A percentile compares a stretch with the other conserved stretches of the same genome.
Evolutionary conservation across 2,888 invertebrate species (phyloP).

Genomic region (Ormyrus nitidulus): DNA sequence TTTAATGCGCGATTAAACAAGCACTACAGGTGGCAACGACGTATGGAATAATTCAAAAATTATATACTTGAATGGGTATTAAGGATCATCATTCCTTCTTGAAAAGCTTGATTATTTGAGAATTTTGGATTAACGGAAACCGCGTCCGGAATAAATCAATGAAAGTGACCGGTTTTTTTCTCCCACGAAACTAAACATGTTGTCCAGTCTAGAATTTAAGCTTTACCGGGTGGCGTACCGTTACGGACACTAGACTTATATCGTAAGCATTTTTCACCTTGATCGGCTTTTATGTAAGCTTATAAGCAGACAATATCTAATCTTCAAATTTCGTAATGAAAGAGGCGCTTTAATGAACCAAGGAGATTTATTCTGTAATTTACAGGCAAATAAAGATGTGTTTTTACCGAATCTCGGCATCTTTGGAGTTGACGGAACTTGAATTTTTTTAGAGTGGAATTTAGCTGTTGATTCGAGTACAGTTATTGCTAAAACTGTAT

Average conservation of each 20-base stretch:
- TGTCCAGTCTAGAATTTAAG: background rate
- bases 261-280: background rate
- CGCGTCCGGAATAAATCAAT: background rate
- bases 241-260: background rate
- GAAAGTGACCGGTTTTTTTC: background rate
- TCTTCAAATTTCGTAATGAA: constrained; percentile 12
- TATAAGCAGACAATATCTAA: background rate
- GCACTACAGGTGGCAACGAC: no score
- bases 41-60: no score
- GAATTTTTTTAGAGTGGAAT: background rate
- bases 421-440: background rate
- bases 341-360: background rate
- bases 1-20: no score
- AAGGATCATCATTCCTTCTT: background rate
- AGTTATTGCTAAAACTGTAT: constrained; percentile 7
- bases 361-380: constrained; percentile 23
- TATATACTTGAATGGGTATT: no score
- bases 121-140: background rate
- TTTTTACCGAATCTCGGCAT: background rate
- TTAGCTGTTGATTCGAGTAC: background rate
- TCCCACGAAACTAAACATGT: background rate
- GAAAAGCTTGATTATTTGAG: background rate
- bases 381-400: background rate
- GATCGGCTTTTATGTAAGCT: constrained; percentile 2
- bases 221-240: constrained; percentile 14